Base-by-base conservation (phyloP, 2,113 vertebrate genomes). In the Anolis sagrei region DNA sequence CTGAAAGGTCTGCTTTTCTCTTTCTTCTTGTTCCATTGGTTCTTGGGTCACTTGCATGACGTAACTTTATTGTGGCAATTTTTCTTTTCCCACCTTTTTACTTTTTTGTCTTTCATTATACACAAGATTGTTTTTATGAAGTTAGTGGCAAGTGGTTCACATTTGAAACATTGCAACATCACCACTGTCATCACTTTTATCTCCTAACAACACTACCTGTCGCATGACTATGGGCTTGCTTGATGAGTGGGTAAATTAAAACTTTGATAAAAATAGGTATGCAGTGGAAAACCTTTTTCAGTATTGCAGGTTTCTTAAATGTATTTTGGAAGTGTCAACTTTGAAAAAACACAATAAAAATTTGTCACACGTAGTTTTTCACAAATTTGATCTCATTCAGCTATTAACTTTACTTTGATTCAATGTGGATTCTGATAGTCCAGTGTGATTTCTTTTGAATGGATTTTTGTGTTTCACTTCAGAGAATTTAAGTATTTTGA, bases 1-100 rank as follows among this genome's bases (percentile, higher is more conserved):
- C 75, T 64, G 7, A 79, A 64, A 94, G 92, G 90, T 94, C 79
- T 91, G 89, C 64, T 90, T 27, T 54, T 7, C 77, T 23, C 7
- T 89, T 5, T 23, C 7, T 89, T 5, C 5, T 86, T 78, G 13
- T 44, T 84, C 80, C 72, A 36, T 64, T 73, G 86, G 0, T 70
- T 73, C n/a, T 69, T 27, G 48, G 29, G 64, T 78, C 76, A 76
- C 85, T 85, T 74, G 54, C 23, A 77, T 48, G 58, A 62, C 66
- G 89, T 73, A 19, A 8, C 19, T 34, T 32, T 44, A 62, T 75
- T 51, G 5, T 14, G 7, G 5, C 18, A 79, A 0, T 39, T 76
- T 51, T 44, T 4, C 39, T 44, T 44, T 44, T 44, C 39, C 39
- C 39, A 44, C 39, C 39, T 44, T 44, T 44, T 44, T 44, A 44